Conservation (phyloP, 2,797 vertebrate species). For the Hafferia zeledoni region DNA sequence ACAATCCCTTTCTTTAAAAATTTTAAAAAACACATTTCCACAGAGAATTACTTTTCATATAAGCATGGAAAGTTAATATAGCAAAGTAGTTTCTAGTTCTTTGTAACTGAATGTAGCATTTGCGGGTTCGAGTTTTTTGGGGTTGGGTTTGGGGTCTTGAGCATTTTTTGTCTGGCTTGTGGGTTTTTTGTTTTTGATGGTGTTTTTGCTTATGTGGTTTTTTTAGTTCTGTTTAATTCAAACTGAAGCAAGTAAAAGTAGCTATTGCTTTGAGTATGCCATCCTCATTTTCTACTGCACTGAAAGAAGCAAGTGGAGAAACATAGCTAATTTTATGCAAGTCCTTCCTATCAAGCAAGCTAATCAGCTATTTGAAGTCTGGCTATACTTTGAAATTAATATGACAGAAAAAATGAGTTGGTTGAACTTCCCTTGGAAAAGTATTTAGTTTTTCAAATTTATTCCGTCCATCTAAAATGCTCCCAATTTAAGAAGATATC, state of each 20-base stretch:
- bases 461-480: not conserved
- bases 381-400: not conserved
- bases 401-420: not conserved
- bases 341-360: not conserved
- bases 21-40: not conserved
- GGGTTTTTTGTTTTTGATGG: no score
- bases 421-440: not conserved
- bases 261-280: not conserved
- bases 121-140: not conserved
- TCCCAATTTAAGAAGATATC: not conserved
- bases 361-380: not conserved
- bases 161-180: not conserved
- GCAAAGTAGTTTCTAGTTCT: not conserved
- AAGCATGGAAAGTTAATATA: not conserved
- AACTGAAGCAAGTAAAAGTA: not conserved
- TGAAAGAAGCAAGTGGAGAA: not conserved
- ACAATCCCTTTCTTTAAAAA: not conserved
- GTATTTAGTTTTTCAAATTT: not conserved
- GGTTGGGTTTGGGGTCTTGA: not conserved
- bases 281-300: not conserved
- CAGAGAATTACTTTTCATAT: not conserved
- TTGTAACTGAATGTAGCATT: not conserved
- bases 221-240: not conserved
- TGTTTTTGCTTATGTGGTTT: not conserved
- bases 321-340: not conserved